These are phyloP conservation scores for Pachypsylla venusta DNA, from an alignment of 1,140 invertebrate species.

Conservation along the genomic window DNA sequence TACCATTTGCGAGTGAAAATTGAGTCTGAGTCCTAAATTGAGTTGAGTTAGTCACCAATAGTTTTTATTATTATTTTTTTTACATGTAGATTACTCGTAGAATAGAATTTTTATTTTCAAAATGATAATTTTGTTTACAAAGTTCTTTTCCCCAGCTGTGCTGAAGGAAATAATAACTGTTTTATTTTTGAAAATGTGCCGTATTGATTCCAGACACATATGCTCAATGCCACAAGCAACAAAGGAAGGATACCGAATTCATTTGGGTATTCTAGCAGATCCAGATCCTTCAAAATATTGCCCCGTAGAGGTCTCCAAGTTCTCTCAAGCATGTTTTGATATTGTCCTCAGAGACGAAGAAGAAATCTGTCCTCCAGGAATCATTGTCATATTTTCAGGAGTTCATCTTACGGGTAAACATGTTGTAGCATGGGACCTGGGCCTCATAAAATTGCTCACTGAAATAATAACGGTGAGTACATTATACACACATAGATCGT, in stretches of 20 bases:
- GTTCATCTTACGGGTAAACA: not conserved
- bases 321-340: constrained; percentile 6
- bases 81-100: too few species aligned
- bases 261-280: constrained; percentile 4
- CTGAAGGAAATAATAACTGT: too few species aligned
- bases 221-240: constrained; percentile 28
- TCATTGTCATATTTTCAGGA: not conserved
- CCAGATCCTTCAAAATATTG: constrained; percentile 9
- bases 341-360: not conserved
- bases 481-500: too few species aligned
- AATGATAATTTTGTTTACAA: too few species aligned
- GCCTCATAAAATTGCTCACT: not conserved
- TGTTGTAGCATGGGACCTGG: not conserved
- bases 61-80: too few species aligned
- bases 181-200: too few species aligned
- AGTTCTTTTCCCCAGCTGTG: too few species aligned
- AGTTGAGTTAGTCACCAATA: too few species aligned
- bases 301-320: not conserved
- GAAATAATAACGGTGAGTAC: not conserved
- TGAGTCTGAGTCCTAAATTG: too few species aligned
- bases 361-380: not conserved
- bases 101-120: too few species aligned
- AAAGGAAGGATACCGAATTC: constrained; percentile 23
- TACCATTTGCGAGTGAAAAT: too few species aligned
- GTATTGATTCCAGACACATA: constrained; percentile 33